Conservation (phyloP, 2,888 invertebrate species). For the Tolmerus cingulatus region DNA sequence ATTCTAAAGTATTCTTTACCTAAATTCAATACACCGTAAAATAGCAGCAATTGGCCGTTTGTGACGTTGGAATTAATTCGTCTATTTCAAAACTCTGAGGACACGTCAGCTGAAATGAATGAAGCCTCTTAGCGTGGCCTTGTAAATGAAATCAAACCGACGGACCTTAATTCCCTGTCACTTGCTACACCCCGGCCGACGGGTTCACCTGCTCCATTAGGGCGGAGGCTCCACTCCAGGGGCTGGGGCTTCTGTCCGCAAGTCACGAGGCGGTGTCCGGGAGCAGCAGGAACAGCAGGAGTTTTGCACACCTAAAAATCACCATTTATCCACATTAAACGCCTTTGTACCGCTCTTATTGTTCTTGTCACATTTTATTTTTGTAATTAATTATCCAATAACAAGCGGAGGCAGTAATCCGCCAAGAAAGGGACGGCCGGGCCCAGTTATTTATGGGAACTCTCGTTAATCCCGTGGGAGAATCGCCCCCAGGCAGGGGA, state of each 20-base stretch:
- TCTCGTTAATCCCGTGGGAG: constrained; percentile 46
- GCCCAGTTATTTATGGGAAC: constrained; percentile 45
- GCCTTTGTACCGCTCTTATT: constrained; percentile 50
- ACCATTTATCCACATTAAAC: constrained; percentile 31
- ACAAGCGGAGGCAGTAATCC: constrained; percentile 40
- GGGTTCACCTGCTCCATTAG: not conserved
- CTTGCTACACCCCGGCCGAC: not conserved
- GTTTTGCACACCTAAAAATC: constrained; percentile 13
- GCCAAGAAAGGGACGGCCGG: constrained; percentile 15
- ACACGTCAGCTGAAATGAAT: not conserved
- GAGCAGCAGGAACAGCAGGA: not conserved
- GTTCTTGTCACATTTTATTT: constrained; percentile 54
- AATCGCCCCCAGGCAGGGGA: constrained; percentile 28
- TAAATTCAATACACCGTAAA: not conserved
- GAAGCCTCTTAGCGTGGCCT: not conserved
- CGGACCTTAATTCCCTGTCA: not conserved
- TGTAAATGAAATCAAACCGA: not conserved
- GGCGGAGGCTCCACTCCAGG: not conserved
- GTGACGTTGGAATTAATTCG: not conserved
- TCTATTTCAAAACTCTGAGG: not conserved
- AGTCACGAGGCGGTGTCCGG: not conserved
- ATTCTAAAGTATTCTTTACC: not conserved
- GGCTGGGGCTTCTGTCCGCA: not conserved
- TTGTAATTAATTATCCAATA: constrained; percentile 52
- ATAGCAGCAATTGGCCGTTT: not conserved